Evolutionary conservation across 2,113 vertebrate species (phyloP).

Genomic region (Myocastor coypus): DNA sequence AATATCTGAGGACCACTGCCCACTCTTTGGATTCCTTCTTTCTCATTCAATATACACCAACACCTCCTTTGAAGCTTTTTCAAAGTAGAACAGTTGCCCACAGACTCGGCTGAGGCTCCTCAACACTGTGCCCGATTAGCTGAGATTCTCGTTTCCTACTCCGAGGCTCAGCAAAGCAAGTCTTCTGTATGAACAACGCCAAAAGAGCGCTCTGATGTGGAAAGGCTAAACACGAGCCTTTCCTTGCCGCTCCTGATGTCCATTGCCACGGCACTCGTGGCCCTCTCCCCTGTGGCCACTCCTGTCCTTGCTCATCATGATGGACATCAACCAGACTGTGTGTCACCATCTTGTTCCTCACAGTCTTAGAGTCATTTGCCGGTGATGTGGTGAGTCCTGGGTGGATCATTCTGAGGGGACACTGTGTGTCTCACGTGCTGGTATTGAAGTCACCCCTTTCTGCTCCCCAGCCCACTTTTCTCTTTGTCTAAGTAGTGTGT

Average conservation of each 20-base stretch:
- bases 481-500: background rate
- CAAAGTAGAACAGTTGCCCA: background rate
- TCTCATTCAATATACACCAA: background rate
- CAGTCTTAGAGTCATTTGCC: background rate
- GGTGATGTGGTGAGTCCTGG: background rate
- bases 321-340: background rate
- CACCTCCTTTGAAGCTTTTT: slow-evolving; percentile 4
- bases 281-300: background rate
- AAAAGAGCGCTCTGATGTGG: background rate
- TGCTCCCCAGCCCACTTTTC: background rate
- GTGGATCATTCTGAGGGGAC: background rate
- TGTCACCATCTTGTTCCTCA: background rate
- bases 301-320: background rate
- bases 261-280: background rate
- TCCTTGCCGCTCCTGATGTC: background rate
- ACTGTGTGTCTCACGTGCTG: background rate
- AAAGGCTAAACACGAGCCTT: background rate
- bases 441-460: background rate
- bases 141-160: slow-evolving; percentile 15
- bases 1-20: background rate
- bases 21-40: background rate
- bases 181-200: background rate
- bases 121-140: background rate
- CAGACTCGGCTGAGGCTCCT: background rate
- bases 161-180: background rate